These are phyloP conservation scores for Drosophila neotestacea DNA, from an alignment of 2,888 invertebrate genomes.

Conservation along the genomic window DNA sequence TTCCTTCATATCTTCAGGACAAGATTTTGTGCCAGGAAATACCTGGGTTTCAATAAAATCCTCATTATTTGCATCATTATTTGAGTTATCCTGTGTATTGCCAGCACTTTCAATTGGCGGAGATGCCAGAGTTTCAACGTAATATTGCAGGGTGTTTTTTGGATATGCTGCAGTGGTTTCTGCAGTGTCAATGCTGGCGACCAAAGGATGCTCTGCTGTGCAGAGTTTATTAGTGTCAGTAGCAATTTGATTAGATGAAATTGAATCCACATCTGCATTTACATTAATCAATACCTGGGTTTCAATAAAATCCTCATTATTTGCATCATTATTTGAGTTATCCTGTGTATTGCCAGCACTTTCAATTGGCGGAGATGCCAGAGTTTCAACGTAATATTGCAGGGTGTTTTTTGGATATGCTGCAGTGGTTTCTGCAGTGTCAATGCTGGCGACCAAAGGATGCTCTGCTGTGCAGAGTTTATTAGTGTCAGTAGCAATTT, in stretches of 20 bases:
- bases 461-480: conserved; percentile 35
- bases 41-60: too few relatives aligned
- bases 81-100: conserved; percentile 4
- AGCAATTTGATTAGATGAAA: neutral
- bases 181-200: conserved; percentile 47
- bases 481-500: neutral
- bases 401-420: too few relatives aligned
- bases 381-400: conserved; percentile 36
- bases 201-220: conserved; percentile 29
- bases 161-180: too few relatives aligned
- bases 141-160: too few relatives aligned
- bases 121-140: conserved; percentile 36
- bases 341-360: neutral
- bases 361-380: conserved; percentile 21
- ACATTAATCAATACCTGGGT: too few relatives aligned
- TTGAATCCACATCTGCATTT: conserved; percentile 1
- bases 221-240: conserved; percentile 14
- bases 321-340: too few relatives aligned
- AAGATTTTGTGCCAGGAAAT: too few relatives aligned
- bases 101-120: neutral
- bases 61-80: too few relatives aligned
- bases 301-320: too few relatives aligned
- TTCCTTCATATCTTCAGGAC: too few relatives aligned
- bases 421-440: conserved; percentile 42
- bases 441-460: conserved; percentile 34